Evolutionary conservation across 2,888 invertebrate species (phyloP), one percentile per base, ranked within the genome.

Genomic region (Diarsia mendica): DNA sequence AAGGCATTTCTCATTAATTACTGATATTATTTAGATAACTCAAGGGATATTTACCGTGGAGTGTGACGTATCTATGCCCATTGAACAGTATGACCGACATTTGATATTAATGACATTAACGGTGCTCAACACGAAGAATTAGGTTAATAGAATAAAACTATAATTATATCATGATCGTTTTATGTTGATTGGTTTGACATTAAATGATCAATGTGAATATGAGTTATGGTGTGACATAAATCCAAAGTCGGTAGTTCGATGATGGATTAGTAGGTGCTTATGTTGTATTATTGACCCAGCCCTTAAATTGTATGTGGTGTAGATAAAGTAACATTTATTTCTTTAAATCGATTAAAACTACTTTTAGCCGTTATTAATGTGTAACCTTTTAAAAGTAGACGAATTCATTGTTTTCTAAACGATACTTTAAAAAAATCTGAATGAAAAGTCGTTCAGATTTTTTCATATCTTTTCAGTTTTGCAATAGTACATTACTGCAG

Each of bases 101-200:
- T 28, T 9, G n/a, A 49, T 73, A 58, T 55, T 39, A n/a, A 44
- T 72, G 9, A 72, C 28, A 28, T 23, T 18, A 60, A 44, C 39
- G 44, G 58, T 60, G 15, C 20, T 72, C 60, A 51, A 73, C 28
- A 72, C 15, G 9, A 60, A 51, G 23, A 66, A 71, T 66, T 66
- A 71, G 67, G 67, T 66, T 71, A 71, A 71, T 66, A 66, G 20
- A 60, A 60, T 60, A 69, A 15, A 48, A 33, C 33, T 64, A n/a
- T 44, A 55, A 33, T 51, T 15, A n/a, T 20, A n/a, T 44, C 11
- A 28, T 55, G 28, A 49, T 66, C 20, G 20, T 49, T 72, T 72
- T 60, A 72, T 72, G 58, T 33, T 71, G 28, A 60, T 49, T 71
- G 49, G 11, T 72, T 28, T 13, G 28, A 46, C n/a, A 67, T n/a